Evolutionary conservation across 2,113 vertebrate genomes (phyloP).

Genomic region (Cochlearius cochlearius): DNA sequence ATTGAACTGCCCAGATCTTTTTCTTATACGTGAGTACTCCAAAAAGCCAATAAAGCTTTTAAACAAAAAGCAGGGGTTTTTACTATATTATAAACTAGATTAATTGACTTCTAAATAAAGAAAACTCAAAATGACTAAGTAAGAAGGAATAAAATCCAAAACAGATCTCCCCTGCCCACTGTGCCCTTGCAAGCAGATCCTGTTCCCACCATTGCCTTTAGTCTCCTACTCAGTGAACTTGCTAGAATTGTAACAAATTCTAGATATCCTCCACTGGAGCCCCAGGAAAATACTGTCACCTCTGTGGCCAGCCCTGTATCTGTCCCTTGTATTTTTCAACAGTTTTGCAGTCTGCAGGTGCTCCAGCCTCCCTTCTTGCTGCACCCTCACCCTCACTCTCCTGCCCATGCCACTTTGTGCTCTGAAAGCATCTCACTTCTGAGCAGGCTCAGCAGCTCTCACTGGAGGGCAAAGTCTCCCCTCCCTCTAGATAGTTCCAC

Average conservation of each 20-base stretch:
- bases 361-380: neutral
- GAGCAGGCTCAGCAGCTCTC: neutral
- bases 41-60: conserved; percentile 35
- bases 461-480: neutral
- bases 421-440: neutral
- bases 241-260: neutral
- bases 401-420: neutral
- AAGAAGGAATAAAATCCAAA: conserved; percentile 16
- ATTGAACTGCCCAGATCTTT: neutral
- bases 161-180: neutral
- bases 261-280: neutral
- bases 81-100: neutral
- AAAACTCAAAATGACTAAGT: neutral
- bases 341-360: neutral
- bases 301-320: neutral
- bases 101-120: conserved; percentile 26
- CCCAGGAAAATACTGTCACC: neutral
- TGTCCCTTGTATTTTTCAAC: neutral
- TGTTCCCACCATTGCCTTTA: neutral
- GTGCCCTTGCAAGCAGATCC: neutral
- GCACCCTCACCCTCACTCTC: neutral
- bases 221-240: neutral
- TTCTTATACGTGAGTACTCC: neutral
- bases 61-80: neutral
- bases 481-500: neutral